Percentiles rank a stretch among this genome's conserved stretches.
phyloP scores from a whole-genome alignment of 2,113 vertebrate species.

The Isichthys henryi region DNA sequence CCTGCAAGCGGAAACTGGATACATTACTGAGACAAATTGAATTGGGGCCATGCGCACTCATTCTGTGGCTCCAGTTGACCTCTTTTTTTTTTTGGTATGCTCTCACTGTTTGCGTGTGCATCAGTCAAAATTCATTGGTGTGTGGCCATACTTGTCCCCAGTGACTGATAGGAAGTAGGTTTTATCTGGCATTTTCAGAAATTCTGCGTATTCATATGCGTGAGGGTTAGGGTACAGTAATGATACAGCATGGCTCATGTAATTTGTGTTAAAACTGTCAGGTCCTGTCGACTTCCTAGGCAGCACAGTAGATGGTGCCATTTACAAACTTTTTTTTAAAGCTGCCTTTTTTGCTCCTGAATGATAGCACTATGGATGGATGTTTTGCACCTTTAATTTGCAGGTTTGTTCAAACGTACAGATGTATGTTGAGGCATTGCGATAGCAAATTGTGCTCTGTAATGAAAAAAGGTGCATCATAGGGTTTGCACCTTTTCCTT shows the following conservation, averaged over 20 bases:
- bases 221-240: background rate
- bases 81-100: background rate
- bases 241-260: background rate
- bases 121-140: background rate
- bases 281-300: background rate
- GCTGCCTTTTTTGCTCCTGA: background rate
- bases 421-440: background rate
- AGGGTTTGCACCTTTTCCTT: background rate
- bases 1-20: background rate
- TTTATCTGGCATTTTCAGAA: background rate
- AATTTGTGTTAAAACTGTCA: background rate
- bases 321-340: background rate
- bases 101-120: background rate
- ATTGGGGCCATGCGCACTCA: background rate
- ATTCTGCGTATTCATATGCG: background rate
- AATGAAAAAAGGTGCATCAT: background rate
- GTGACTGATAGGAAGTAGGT: background rate
- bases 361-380: background rate
- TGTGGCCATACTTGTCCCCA: background rate
- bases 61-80: background rate
- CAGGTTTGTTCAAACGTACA: background rate
- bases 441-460: background rate
- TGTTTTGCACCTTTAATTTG: background rate
- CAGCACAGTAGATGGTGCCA: slow-evolving; percentile 5
- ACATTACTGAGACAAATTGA: background rate